Evolutionary conservation across 2,888 invertebrate species (phyloP).

Genomic region (Noctua janthe): DNA sequence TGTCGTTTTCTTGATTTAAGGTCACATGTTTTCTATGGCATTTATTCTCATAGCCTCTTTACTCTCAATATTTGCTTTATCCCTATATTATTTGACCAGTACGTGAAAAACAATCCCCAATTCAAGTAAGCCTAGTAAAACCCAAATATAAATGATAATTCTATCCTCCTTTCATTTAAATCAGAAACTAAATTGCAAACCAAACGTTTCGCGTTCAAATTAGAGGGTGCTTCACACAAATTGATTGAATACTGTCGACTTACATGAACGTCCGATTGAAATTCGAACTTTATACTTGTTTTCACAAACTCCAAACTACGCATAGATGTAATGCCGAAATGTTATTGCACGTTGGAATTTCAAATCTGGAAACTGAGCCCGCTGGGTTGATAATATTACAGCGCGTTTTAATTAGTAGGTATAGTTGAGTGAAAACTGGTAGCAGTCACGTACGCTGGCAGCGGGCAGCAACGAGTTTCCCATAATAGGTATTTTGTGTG

Average conservation of each 20-base stretch:
- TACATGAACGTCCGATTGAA: not conserved
- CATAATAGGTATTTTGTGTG: not conserved
- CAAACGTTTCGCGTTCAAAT: conserved; percentile 1
- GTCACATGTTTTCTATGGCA: not conserved
- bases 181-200: conserved; percentile 9
- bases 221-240: not conserved
- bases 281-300: not conserved
- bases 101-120: too few species aligned
- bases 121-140: not conserved
- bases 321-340: not conserved
- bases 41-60: not conserved
- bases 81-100: not conserved
- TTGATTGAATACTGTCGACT: not conserved
- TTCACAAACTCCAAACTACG: not conserved
- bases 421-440: not conserved
- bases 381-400: not conserved
- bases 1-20: not conserved
- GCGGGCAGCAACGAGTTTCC: not conserved
- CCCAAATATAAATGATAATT: not conserved
- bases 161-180: not conserved
- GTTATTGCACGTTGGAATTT: not conserved
- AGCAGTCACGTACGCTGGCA: not conserved
- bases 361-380: not conserved
- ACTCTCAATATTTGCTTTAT: not conserved
- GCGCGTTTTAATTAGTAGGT: not conserved